These are phyloP conservation scores for Crenuchus spilurus DNA, from an alignment of 2,797 vertebrate genomes.

Conservation along the genomic window DNA sequence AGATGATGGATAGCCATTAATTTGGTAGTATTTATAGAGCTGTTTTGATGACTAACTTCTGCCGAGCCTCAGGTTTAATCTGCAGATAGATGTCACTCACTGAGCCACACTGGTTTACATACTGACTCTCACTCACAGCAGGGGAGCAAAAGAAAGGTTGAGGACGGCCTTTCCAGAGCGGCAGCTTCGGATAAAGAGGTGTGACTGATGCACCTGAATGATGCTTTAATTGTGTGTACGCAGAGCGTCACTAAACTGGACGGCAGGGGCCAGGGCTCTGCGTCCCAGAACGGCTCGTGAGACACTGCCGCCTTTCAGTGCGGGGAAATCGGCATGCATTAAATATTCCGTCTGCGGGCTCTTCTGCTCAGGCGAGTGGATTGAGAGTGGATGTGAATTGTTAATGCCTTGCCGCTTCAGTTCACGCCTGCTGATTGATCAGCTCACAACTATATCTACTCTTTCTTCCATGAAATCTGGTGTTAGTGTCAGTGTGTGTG, in stretches of 20 bases:
- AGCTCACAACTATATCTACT: conserved; percentile 92
- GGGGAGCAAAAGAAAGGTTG: not conserved
- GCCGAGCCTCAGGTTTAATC: too few species aligned
- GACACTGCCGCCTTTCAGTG: conserved; percentile 75
- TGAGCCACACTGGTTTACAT: not conserved
- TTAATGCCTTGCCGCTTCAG: conserved; percentile 90
- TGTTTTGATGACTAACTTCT: too few species aligned
- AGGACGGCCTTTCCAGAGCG: not conserved
- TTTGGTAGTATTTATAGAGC: too few species aligned
- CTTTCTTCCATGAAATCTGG: conserved; percentile 94
- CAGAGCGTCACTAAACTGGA: conserved; percentile 29
- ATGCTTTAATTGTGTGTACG: conserved; percentile 42
- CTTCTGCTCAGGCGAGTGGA: conserved; percentile 64
- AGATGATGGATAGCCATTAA: too few species aligned
- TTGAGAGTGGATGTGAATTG: conserved; percentile 65
- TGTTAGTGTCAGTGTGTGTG: conserved; percentile 63
- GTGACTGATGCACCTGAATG: conserved; percentile 21
- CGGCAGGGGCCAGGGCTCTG: conserved; percentile 51
- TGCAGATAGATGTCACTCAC: not conserved
- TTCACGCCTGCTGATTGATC: conserved; percentile 91
- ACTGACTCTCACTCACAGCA: not conserved
- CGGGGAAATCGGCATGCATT: conserved; percentile 85
- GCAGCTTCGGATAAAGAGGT: not conserved
- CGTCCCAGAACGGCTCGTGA: conserved; percentile 69
- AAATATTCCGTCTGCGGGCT: conserved; percentile 77